phyloP scores from a whole-genome alignment of 2,797 vertebrate genomes.

The Xenopus petersii region DNA sequence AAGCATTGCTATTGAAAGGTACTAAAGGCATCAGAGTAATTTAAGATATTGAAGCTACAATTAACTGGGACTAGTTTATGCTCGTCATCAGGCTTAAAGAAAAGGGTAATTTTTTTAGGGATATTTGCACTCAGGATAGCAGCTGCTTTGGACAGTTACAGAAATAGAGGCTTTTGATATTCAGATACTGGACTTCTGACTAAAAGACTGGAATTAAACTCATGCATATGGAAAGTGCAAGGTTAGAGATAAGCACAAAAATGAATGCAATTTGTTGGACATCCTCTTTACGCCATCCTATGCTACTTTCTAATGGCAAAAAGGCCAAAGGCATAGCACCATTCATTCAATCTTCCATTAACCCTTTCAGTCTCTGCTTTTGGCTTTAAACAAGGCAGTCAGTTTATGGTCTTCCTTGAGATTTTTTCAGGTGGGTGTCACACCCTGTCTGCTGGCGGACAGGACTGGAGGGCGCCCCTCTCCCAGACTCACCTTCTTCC shows the following conservation, averaged over 20 bases:
- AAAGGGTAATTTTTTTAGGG: too few species aligned
- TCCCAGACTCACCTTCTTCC: constrained; percentile 86
- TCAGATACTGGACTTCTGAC: neutral
- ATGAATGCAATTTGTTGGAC: constrained; percentile 52
- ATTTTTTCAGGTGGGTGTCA: constrained; percentile 52
- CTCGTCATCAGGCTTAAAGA: too few species aligned
- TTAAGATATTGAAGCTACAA: too few species aligned
- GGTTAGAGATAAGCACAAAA: constrained; percentile 14
- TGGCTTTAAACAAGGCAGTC: constrained; percentile 59
- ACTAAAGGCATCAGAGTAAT: too few species aligned
- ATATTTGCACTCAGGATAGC: neutral
- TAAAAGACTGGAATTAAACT: constrained; percentile 32
- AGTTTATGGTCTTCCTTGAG: constrained; percentile 62
- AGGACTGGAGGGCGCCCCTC: constrained; percentile 56
- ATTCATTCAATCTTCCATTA: constrained; percentile 66
- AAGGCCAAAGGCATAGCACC: constrained; percentile 50
- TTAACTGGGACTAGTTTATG: too few species aligned
- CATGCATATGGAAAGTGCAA: constrained; percentile 47
- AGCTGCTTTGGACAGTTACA: constrained; percentile 19
- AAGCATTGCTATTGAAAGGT: too few species aligned
- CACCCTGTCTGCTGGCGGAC: constrained; percentile 50
- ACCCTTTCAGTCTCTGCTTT: constrained; percentile 58
- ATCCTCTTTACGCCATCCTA: constrained; percentile 42
- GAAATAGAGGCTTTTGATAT: neutral
- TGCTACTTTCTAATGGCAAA: constrained; percentile 58